Evolutionary conservation across 2,888 invertebrate genomes (phyloP).

Genomic region (Oscheius sp.): DNA sequence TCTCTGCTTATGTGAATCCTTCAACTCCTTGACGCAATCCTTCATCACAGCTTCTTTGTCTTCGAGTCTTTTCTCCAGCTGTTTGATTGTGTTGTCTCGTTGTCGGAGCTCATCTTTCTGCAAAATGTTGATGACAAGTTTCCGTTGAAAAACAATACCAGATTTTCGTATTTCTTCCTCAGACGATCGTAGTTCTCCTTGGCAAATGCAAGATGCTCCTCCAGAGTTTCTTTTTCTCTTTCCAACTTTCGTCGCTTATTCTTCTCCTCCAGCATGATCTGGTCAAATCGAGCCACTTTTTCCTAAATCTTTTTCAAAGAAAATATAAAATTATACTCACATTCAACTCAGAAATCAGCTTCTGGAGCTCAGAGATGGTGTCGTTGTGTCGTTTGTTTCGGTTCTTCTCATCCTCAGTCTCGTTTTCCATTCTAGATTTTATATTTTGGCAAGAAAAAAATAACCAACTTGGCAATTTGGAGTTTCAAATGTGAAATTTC

Average conservation of each 20-base stretch:
- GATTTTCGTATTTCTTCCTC: slow-evolving; percentile 51
- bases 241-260: slow-evolving; percentile 49
- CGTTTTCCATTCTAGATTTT: slow-evolving; percentile 43
- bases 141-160: too few relatives aligned
- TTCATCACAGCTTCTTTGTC: slow-evolving; percentile 67
- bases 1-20: slow-evolving; percentile 58
- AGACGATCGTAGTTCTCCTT: slow-evolving; percentile 46
- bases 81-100: slow-evolving; percentile 52
- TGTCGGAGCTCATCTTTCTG: slow-evolving; percentile 63
- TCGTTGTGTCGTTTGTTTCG: slow-evolving; percentile 48
- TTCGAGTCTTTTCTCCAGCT: slow-evolving; percentile 62
- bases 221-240: slow-evolving; percentile 42
- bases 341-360: slow-evolving; percentile 57
- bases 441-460: too few relatives aligned
- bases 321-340: slow-evolving; percentile 31
- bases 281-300: slow-evolving; percentile 46
- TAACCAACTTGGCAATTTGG: slow-evolving; percentile 37
- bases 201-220: slow-evolving; percentile 41
- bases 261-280: slow-evolving; percentile 45
- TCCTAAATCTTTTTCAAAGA: slow-evolving; percentile 33
- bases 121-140: background rate
- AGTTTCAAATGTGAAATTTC: slow-evolving; percentile 41
- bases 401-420: slow-evolving; percentile 43
- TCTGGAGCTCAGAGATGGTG: slow-evolving; percentile 58
- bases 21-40: slow-evolving; percentile 63